Percentiles rank a stretch among this genome's conserved stretches.
Conservation (phyloP, 2,797 vertebrate species). For the Chaetophractus vellerosus region DNA sequence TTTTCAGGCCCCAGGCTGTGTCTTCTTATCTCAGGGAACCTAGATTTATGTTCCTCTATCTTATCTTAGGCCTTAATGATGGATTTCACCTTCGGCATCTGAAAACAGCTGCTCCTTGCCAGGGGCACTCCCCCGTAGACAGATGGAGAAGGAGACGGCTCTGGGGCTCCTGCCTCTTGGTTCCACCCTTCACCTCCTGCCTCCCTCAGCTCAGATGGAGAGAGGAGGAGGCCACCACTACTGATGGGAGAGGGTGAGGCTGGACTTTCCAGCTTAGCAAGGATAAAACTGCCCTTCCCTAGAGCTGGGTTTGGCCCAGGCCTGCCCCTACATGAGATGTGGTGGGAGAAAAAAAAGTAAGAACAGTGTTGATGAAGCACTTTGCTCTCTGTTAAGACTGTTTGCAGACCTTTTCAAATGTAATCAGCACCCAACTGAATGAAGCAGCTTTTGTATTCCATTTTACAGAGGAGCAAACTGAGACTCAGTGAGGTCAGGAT, state of each 20-base stretch:
- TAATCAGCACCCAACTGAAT: not conserved
- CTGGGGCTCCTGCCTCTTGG: not conserved
- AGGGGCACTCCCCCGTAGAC: constrained; percentile 18
- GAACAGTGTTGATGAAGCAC: rapidly evolving
- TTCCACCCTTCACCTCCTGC: constrained; percentile 1
- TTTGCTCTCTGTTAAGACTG: not conserved
- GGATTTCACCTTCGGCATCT: constrained; percentile 82
- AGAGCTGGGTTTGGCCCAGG: not conserved
- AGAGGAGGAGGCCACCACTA: not conserved
- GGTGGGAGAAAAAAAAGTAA: not conserved
- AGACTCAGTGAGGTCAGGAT: not conserved
- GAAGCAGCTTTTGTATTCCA: not conserved
- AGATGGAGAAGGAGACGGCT: constrained; percentile 42
- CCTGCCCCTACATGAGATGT: not conserved
- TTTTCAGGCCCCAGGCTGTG: constrained; percentile 76
- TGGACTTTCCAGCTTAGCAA: not conserved
- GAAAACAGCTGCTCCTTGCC: constrained; percentile 55
- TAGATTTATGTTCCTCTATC: constrained; percentile 81
- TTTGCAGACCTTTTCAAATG: constrained; percentile 22
- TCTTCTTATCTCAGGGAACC: constrained; percentile 81
- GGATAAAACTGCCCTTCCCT: not conserved
- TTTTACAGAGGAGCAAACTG: constrained; percentile 6
- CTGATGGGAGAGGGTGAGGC: not conserved
- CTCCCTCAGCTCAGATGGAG: constrained; percentile 48
- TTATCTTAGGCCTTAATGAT: constrained; percentile 78